phyloP scores from a whole-genome alignment of 2,113 vertebrate species.

The Sceloporus undulatus region DNA sequence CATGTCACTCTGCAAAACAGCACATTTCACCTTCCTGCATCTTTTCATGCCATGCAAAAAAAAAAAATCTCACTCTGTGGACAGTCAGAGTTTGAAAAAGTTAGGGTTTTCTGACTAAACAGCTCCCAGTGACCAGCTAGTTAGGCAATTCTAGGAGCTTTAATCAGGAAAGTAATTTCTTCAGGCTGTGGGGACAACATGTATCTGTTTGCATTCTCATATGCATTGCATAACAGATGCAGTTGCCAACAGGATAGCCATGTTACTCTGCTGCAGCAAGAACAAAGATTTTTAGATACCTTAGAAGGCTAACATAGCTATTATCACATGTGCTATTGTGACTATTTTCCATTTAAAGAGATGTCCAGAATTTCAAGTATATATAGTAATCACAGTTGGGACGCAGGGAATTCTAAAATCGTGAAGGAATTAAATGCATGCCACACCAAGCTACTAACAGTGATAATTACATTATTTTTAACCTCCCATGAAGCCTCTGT shows the following conservation, averaged over 20 bases:
- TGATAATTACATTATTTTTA: neutral
- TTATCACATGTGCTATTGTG: no score
- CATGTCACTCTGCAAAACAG: neutral
- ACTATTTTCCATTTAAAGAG: no score
- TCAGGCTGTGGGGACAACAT: no score
- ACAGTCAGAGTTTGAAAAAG: neutral
- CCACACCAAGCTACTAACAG: neutral
- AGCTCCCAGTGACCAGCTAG: no score
- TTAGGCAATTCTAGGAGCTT: no score
- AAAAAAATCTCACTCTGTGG: neutral
- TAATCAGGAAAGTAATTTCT: no score
- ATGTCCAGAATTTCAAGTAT: neutral
- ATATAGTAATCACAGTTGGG: neutral
- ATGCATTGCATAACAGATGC: neutral
- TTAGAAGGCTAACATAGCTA: neutral
- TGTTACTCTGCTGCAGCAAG: neutral
- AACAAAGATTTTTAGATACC: neutral
- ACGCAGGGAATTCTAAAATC: neutral
- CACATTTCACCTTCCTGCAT: neutral
- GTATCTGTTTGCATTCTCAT: neutral
- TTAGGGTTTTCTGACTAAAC: no score
- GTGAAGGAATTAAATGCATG: neutral
- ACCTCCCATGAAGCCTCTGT: neutral
- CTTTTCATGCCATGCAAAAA: neutral
- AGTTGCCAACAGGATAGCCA: neutral